phyloP scores from a whole-genome alignment of 2,888 invertebrate species.

The Strigamia maritima region DNA sequence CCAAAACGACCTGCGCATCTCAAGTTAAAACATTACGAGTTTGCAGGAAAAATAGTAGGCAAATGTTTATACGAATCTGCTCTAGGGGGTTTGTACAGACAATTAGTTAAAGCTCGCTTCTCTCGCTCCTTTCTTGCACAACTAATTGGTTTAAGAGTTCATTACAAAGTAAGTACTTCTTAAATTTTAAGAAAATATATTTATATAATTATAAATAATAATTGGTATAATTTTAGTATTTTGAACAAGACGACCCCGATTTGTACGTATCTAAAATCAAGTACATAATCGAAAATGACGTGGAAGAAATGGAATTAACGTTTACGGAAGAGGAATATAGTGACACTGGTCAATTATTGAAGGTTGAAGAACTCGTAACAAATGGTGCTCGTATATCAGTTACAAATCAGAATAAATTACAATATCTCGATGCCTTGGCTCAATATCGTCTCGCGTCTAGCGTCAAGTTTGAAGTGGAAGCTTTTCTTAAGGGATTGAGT shows the following conservation, averaged over 20 bases:
- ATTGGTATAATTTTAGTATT: slow-evolving; percentile 65
- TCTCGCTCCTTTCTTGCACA: slow-evolving; percentile 90
- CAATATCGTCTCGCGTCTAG: slow-evolving; percentile 81
- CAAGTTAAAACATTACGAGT: slow-evolving; percentile 85
- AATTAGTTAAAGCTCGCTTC: slow-evolving; percentile 84
- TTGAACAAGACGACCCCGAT: slow-evolving; percentile 94
- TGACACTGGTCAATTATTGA: slow-evolving; percentile 67
- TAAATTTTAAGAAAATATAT: not conserved
- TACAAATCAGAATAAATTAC: slow-evolving; percentile 69
- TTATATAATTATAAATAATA: not conserved
- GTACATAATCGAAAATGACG: no score
- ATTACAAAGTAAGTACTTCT: slow-evolving; percentile 74
- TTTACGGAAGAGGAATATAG: slow-evolving; percentile 89
- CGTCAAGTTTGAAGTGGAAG: slow-evolving; percentile 77
- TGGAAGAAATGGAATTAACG: slow-evolving; percentile 78
- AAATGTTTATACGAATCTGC: slow-evolving; percentile 93
- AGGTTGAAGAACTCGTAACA: slow-evolving; percentile 74
- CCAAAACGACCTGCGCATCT: slow-evolving; percentile 65
- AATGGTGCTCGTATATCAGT: slow-evolving; percentile 74
- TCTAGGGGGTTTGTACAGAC: slow-evolving; percentile 80
- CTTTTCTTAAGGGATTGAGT: slow-evolving; percentile 84
- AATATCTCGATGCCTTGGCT: slow-evolving; percentile 78
- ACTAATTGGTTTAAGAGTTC: slow-evolving; percentile 86
- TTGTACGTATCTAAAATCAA: slow-evolving; percentile 88
- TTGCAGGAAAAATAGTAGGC: slow-evolving; percentile 86